Evolutionary conservation across 2,888 invertebrate genomes (phyloP), one percentile per base, ranked within the genome.

Genomic region (Drosophila infuscata): DNA sequence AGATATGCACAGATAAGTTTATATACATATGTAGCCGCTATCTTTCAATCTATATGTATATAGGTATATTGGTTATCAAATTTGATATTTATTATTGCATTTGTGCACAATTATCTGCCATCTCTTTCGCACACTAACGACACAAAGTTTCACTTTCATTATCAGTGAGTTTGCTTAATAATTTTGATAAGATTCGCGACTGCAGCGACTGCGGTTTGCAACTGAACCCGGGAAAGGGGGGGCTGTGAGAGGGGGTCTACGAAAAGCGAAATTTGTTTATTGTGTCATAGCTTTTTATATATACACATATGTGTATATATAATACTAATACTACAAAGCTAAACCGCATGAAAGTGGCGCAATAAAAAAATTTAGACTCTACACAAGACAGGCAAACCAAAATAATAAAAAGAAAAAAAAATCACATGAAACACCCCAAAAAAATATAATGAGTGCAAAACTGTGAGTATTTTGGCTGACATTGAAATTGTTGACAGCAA

Each of bases 191-290:
- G 87, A 82, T 79, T 83, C 61, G 15, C 11, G 72, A 65, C 70
- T 75, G 75, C 81, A 79, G 87, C 74, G 43, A 72, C 81, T 83
- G 86, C 83, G 75, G 75, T 81, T 74, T 83, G 72, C 82, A 78
- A 57, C 63, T 61, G 68, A 53, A 51, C 41, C 51, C 6, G 38
- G 52, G 56, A 43, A 29, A 29, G 29, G 32, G 20, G 20, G 33
- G 7, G 20, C 7, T 12, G 20, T 4, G 17, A 15, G 8, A 15
- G 53, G n/a, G n/a, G 48, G 48, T n/a, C n/a, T 2, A 11, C 52
- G 25, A 72, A 81, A 79, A 82, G 79, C 57, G 73, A 79, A 70
- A 66, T 25, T 82, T 82, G 57, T 82, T 59, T 69, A 88, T 82
- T 79, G 83, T 75, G 77, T 83, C 88, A 88, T 76, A 71, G 77